Conservation (phyloP, 2,888 invertebrate species). For the Agrilus mali region DNA sequence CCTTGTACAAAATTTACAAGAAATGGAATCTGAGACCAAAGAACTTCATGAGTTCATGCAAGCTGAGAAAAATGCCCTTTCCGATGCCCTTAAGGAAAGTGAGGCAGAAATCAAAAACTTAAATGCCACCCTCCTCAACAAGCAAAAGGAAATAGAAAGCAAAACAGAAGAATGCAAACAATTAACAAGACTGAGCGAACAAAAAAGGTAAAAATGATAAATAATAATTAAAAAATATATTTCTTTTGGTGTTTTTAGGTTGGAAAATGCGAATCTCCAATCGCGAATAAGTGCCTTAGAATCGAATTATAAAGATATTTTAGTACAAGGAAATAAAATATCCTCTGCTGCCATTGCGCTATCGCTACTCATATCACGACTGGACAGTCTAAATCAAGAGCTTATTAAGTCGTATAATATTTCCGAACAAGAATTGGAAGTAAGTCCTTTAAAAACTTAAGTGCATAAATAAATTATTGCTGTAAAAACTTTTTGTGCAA, state of each 20-base stretch:
- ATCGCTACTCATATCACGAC: conserved; percentile 52
- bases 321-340: conserved; percentile 55
- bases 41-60: conserved; percentile 83
- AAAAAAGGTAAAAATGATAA: conserved; percentile 46
- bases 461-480: background rate
- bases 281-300: conserved; percentile 52
- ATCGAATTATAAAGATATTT: conserved; percentile 47
- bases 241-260: conserved; percentile 30
- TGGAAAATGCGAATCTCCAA: conserved; percentile 53
- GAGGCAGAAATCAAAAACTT: conserved; percentile 47
- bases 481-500: background rate
- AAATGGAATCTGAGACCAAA: conserved; percentile 64
- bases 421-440: conserved; percentile 63
- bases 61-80: conserved; percentile 68
- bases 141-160: conserved; percentile 43
- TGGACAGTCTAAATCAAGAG: conserved; percentile 60
- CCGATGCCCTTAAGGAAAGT: conserved; percentile 66
- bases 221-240: background rate
- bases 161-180: conserved; percentile 68
- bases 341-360: conserved; percentile 57
- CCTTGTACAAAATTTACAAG: conserved; percentile 60
- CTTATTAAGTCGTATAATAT: conserved; percentile 61
- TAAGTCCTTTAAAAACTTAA: conserved; percentile 20
- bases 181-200: conserved; percentile 67
- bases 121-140: conserved; percentile 29